Evolutionary conservation across 2,797 vertebrate species (phyloP).

Genomic region (Tiaroga cobitis): DNA sequence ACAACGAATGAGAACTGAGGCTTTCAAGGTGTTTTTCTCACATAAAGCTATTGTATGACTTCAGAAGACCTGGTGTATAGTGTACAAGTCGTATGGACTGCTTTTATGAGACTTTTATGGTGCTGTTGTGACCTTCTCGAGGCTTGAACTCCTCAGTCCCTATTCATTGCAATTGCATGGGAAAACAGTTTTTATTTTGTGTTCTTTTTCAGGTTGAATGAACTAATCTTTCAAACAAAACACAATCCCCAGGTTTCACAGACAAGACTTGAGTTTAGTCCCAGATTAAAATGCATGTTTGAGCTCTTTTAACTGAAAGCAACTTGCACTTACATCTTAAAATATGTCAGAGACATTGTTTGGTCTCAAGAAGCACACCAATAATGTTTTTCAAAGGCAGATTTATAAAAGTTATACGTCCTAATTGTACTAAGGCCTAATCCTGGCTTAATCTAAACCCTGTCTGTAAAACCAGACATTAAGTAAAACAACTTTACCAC

Average conservation of each 20-base stretch:
- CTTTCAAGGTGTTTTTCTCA: neutral
- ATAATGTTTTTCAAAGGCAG: no score
- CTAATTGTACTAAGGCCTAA: no score
- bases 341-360: no score
- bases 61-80: slow-evolving; percentile 26
- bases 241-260: no score
- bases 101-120: slow-evolving; percentile 12
- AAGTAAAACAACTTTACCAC: slow-evolving; percentile 81
- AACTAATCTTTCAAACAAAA: neutral
- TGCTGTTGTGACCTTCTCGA: slow-evolving; percentile 23
- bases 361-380: no score
- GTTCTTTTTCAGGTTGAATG: neutral
- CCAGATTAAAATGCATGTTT: no score
- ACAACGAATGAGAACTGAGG: neutral
- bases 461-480: no score
- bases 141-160: slow-evolving; percentile 1
- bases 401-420: no score
- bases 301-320: no score
- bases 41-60: neutral
- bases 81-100: neutral
- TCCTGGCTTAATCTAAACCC: no score
- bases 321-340: no score
- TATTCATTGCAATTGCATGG: neutral
- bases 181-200: neutral
- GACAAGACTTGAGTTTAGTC: no score